Evolutionary conservation across 2,888 invertebrate genomes (phyloP), one percentile per base, ranked within the genome.

Genomic region (Poecilobothrus nobilitatus): DNA sequence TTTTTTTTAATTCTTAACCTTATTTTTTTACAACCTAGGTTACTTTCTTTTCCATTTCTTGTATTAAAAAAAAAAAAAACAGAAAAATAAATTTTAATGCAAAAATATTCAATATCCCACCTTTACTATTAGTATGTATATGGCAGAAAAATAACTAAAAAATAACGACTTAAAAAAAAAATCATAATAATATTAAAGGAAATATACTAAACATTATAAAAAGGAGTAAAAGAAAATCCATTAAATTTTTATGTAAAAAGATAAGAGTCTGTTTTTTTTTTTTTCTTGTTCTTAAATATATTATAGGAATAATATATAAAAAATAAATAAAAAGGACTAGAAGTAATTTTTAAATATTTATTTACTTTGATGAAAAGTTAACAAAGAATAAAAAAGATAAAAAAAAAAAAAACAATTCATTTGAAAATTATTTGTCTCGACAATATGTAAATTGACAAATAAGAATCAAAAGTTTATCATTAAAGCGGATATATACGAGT

Each of bases 401-500:
- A 27, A 37, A 37, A 37, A 37, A 37, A 37, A 37, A 37, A 12
- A 37, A 37, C 8, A 37, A 37, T 12, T 53, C 53, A 6, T 53
- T 53, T n/a, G n/a, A 53, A 53, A 53, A 15, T 53, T 53, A 53
- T 53, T 53, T 53, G 53, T 53, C 53, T 53, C 53, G 53, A 53
- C 53, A 53, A 53, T 53, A 53, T 53, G 53, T 53, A 53, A 53
- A 53, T 53, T 53, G 53, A 18, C 15, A 53, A 53, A 53, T 53
- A 15, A 53, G 53, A 53, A 53, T 53, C 9, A 53, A n/a, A 44
- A 53, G 6, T 53, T 53, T 18, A 53, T 53, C 53, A 53, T 53
- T 6, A 53, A 53, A 53, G 18, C 18, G 53, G 53, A 12, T 53
- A n/a, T 18, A 12, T 37, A 37, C 2, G 27, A 27, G 27, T 27